Base-by-base conservation (phyloP, 2,888 invertebrate species). In the Thymelicus acteon region DNA sequence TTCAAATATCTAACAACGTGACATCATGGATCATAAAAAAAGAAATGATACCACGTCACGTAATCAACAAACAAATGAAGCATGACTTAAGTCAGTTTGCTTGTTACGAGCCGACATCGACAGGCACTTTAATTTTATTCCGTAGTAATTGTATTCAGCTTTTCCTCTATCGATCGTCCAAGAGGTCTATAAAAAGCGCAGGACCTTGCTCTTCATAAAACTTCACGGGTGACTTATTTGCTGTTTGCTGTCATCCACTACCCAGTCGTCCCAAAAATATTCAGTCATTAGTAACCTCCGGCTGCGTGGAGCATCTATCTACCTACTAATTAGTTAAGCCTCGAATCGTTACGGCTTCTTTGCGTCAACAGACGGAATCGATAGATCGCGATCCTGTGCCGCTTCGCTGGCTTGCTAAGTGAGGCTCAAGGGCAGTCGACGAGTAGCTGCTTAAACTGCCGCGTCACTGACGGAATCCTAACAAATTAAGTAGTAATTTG, bases 341-440 rank as follows among this genome's bases (percentile, higher is more conserved):
- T 40, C 44, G 63, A 52, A 52, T 7, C 0, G n/a, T 57, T 65
- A 65, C 13, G 65, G 65, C 65, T 65, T 65, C 65, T 44, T 44
- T 65, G 44, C 65, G 65, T 65, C 64, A 64, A 64, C 57, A 65
- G 57, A 57, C 65, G n/a, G 57, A 52, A 64, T 64, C 64, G 64
- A 64, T 64, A 19, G 15, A 15, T 49, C 7, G 52, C 52, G 64
- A 64, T 64, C 64, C 64, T 54, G 63, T 63, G 49, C 15, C 39
- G 54, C 52, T 39, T 52, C 39, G 13, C 52, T 54, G 37, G 54
- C 52, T 63, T 19, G 54, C 39, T 64, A 64, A 54, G 10, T 52
- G 49, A 52, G 19, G 19, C 49, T 19, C 49, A 52, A 52, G 49
- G 49, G 49, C 49, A 52, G 7, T 19, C 49, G 48, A 15, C 40